Evolutionary conservation across 2,888 invertebrate species (phyloP).

Genomic region (Tyria jacobaeae): DNA sequence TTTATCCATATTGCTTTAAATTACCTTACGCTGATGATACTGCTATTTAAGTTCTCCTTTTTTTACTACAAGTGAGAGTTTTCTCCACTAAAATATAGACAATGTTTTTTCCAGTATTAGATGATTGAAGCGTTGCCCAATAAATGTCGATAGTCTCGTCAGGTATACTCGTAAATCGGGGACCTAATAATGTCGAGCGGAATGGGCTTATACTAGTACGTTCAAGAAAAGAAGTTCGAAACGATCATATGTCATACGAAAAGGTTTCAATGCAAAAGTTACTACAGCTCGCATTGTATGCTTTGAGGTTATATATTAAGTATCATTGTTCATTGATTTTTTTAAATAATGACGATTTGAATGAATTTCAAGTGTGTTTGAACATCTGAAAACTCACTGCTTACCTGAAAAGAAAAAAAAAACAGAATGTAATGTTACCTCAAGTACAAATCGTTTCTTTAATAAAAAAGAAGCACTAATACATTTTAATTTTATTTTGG

Average conservation of each 20-base stretch:
- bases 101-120: slow-evolving; percentile 13
- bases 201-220: slow-evolving; percentile 10
- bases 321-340: too few relatives aligned
- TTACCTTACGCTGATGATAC: not conserved
- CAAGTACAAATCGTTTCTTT: too few relatives aligned
- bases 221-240: slow-evolving; percentile 6
- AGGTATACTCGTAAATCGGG: slow-evolving; percentile 20
- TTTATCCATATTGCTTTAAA: not conserved
- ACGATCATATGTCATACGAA: slow-evolving; percentile 4
- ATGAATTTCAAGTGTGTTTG: too few relatives aligned
- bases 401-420: slow-evolving; percentile 5
- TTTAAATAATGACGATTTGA: too few relatives aligned
- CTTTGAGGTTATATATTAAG: not conserved
- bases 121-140: slow-evolving; percentile 20
- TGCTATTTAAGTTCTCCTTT: not conserved
- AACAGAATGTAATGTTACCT: too few relatives aligned
- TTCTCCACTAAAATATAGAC: slow-evolving; percentile 9
- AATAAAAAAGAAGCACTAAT: too few relatives aligned
- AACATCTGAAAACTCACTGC: not conserved
- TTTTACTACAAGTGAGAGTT: not conserved
- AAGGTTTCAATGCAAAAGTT: slow-evolving; percentile 1
- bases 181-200: slow-evolving; percentile 21
- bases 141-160: slow-evolving; percentile 24
- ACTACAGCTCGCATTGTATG: not conserved
- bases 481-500: too few relatives aligned